Conservation (phyloP, 2,113 vertebrate genomes). For the Amphiprion percula region DNA sequence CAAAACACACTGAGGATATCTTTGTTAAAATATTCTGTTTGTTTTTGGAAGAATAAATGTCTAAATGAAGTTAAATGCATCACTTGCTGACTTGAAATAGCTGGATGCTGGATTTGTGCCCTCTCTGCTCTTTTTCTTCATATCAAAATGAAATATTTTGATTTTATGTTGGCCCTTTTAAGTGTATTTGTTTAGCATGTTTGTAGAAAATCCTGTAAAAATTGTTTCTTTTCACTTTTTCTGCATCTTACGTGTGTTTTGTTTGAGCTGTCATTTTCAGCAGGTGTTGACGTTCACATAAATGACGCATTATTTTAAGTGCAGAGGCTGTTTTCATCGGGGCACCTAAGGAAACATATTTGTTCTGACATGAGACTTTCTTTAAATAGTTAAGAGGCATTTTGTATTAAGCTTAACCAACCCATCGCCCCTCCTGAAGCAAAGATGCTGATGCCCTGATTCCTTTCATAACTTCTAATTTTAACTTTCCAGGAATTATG, state of each 20-base stretch:
- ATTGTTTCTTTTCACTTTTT: neutral
- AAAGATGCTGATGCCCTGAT: accelerated
- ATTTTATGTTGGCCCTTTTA: no score
- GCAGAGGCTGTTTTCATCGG: conserved; percentile 7
- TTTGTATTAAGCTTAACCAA: neutral
- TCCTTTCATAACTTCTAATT: neutral
- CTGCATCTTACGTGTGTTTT: conserved; percentile 6
- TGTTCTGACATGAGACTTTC: conserved; percentile 7
- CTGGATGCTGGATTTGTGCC: no score
- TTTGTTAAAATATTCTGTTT: no score
- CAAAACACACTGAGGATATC: no score
- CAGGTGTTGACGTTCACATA: conserved; percentile 27
- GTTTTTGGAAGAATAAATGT: no score
- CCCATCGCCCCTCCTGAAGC: neutral
- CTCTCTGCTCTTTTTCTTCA: neutral
- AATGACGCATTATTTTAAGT: conserved; percentile 2
- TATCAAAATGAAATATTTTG: neutral
- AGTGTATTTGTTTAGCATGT: no score
- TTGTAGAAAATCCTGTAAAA: neutral
- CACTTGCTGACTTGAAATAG: no score
- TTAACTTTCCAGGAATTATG: no score
- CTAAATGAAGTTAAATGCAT: no score
- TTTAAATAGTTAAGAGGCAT: conserved; percentile 25
- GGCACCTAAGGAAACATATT: neutral
- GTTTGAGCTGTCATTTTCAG: neutral